Evolutionary conservation across 2,888 invertebrate genomes (phyloP).

Genomic region (Scaptomyza parva): DNA sequence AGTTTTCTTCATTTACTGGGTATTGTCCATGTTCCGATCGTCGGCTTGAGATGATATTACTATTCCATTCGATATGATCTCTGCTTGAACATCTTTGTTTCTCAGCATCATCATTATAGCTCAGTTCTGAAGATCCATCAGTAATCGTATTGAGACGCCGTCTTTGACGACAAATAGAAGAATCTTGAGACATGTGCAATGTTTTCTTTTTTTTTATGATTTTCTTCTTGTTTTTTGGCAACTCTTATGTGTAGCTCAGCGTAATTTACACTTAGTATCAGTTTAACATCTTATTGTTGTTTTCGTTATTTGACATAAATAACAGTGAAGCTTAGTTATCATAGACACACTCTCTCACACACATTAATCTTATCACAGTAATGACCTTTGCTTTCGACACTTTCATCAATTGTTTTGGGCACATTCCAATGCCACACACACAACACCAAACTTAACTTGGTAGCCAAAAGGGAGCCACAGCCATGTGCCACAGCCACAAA

Average conservation of each 20-base stretch:
- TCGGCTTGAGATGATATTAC: neutral
- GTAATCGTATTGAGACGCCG: neutral
- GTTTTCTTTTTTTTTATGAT: neutral
- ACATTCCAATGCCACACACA: conserved; percentile 44
- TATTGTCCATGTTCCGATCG: too few relatives aligned
- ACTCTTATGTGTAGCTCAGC: conserved; percentile 1
- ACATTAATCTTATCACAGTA: conserved; percentile 53
- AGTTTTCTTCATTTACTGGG: neutral
- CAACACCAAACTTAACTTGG: conserved; percentile 36
- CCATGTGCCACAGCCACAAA: conserved; percentile 54
- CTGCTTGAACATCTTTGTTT: neutral
- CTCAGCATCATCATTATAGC: neutral
- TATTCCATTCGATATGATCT: neutral
- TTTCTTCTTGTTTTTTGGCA: conserved; percentile 1
- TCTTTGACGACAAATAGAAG: neutral
- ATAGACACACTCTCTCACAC: conserved; percentile 9
- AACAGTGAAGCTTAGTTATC: conserved; percentile 42
- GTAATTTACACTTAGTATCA: conserved; percentile 3
- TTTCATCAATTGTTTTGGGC: conserved; percentile 53
- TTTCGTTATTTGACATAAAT: conserved; percentile 52
- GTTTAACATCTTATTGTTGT: conserved; percentile 14
- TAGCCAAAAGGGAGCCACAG: conserved; percentile 73
- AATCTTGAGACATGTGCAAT: conserved; percentile 10
- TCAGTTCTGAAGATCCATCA: neutral
- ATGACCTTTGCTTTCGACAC: conserved; percentile 66